phyloP scores from a whole-genome alignment of 2,888 invertebrate genomes.

The Gastracanthus pulcherrimus region DNA sequence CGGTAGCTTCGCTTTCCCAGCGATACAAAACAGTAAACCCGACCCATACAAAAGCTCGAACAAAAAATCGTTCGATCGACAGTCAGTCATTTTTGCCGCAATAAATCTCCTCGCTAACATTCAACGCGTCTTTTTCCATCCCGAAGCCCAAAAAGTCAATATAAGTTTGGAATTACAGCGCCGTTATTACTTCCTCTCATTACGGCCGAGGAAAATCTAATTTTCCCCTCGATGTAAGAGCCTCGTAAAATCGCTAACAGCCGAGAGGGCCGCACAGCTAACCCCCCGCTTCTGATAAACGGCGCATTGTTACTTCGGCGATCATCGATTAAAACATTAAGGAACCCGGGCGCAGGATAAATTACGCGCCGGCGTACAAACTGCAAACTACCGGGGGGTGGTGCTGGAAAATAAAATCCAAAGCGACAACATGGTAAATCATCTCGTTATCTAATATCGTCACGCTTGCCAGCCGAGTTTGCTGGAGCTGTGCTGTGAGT shows the following conservation, averaged over 20 bases:
- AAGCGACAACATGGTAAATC: conserved; percentile 25
- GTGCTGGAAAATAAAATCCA: conserved; percentile 19
- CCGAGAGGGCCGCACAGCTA: background rate
- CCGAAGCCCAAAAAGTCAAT: no score
- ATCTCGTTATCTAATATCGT: conserved; percentile 38
- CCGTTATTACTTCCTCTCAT: background rate
- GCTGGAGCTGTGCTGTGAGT: no score
- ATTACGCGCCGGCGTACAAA: no score
- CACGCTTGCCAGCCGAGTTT: background rate
- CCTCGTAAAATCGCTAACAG: conserved; percentile 23
- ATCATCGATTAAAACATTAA: conserved; percentile 33
- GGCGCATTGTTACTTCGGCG: no score
- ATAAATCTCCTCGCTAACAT: background rate
- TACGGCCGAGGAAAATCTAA: background rate
- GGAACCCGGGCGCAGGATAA: background rate
- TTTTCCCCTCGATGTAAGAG: background rate
- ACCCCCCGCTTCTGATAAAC: conserved; percentile 23
- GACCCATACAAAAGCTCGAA: background rate
- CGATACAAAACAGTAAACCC: background rate
- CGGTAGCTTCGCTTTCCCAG: no score
- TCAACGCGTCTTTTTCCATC: background rate
- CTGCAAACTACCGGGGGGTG: no score
- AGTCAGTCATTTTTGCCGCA: background rate
- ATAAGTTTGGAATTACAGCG: background rate
- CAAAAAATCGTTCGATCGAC: background rate